These are phyloP conservation scores for Antedon mediterranea DNA, from an alignment of 53 echinoderm and acorn worm genomes.

Conservation along the genomic window DNA sequence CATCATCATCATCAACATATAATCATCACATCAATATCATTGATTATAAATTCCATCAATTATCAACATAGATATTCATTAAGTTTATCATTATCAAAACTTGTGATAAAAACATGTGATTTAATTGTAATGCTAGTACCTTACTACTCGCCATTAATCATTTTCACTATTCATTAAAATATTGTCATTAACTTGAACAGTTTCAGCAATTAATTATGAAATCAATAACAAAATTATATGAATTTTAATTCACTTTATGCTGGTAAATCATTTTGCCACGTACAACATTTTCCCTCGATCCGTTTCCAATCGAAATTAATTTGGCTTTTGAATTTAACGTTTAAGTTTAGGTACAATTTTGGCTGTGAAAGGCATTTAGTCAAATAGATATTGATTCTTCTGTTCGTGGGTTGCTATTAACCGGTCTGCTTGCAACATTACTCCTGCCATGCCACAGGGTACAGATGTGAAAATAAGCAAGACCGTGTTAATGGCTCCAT, in stretches of 20 bases:
- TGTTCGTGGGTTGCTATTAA: background rate
- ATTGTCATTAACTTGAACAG: no score
- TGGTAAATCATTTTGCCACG: background rate
- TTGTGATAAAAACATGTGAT: background rate
- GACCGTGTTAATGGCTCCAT: background rate
- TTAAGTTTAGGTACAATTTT: background rate
- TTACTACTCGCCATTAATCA: background rate
- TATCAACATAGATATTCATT: background rate
- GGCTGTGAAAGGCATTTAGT: background rate
- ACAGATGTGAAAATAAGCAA: background rate
- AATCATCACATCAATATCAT: background rate
- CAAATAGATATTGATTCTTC: background rate
- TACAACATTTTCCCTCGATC: background rate
- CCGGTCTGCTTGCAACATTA: background rate
- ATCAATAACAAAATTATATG: background rate
- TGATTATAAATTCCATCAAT: background rate
- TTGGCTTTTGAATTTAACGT: background rate
- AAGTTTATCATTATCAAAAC: background rate
- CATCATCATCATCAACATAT: no score
- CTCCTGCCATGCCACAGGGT: background rate
- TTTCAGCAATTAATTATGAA: background rate
- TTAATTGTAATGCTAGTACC: background rate
- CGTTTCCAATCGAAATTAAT: background rate
- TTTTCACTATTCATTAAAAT: no score
- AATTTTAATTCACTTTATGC: background rate